Evolutionary conservation across 2,888 invertebrate genomes (phyloP).

Genomic region (Arge pagana): DNA sequence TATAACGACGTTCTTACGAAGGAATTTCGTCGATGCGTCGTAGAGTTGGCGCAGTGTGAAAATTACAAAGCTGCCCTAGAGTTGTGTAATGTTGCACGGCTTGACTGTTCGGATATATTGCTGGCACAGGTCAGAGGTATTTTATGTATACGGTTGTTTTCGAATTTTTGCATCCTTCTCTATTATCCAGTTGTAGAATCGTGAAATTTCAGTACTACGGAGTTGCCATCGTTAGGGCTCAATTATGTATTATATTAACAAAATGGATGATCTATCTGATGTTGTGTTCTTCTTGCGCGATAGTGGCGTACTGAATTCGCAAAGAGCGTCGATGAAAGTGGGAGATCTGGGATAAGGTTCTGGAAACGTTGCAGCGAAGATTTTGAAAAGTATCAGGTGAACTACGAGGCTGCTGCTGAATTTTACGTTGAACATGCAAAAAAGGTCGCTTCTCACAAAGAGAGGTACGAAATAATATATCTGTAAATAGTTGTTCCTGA

Average conservation of each 20-base stretch:
- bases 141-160: background rate
- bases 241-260: background rate
- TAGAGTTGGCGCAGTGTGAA: constrained; percentile 59
- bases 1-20: constrained; percentile 59
- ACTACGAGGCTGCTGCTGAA: constrained; percentile 66
- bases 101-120: constrained; percentile 46
- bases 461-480: constrained; percentile 37
- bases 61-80: constrained; percentile 65
- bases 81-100: constrained; percentile 59
- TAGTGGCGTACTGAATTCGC: constrained; percentile 55
- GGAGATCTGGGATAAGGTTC: constrained; percentile 48
- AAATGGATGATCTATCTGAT: constrained; percentile 4
- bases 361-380: constrained; percentile 68
- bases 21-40: constrained; percentile 63
- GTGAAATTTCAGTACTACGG: too few species aligned
- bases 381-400: constrained; percentile 65
- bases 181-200: too few species aligned
- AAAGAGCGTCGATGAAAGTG: constrained; percentile 56
- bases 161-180: background rate
- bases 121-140: constrained; percentile 44
- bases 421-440: constrained; percentile 67
- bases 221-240: too few species aligned
- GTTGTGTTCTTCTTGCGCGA: constrained; percentile 18
- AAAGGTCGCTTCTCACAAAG: constrained; percentile 55
- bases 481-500: background rate